These are phyloP conservation scores for Centruroides sculpturatus DNA, from an alignment of 1,140 invertebrate genomes.

Conservation along the genomic window DNA sequence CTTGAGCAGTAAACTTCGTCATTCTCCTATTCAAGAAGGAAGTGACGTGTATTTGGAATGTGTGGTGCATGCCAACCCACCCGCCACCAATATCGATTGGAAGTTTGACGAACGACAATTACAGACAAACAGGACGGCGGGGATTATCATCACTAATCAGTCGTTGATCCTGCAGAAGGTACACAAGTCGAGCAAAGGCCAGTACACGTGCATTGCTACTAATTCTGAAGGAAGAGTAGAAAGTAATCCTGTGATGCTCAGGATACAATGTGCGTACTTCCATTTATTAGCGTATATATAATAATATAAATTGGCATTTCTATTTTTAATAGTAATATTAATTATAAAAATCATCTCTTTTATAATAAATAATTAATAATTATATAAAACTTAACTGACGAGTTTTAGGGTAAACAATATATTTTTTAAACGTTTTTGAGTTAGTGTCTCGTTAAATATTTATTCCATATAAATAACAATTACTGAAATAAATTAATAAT, in stretches of 20 bases:
- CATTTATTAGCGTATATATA: no score
- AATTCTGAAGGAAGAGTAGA: slow-evolving; percentile 8
- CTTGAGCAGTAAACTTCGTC: background rate
- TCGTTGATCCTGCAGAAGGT: slow-evolving; percentile 7
- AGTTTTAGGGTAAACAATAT: no score
- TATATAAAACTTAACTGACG: no score
- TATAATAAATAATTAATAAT: no score
- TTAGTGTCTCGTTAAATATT: no score
- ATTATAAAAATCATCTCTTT: no score
- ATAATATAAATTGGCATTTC: no score
- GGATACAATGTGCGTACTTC: slow-evolving; percentile 38
- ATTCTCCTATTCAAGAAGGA: slow-evolving; percentile 52
- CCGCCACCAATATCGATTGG: slow-evolving; percentile 15
- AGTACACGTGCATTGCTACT: slow-evolving; percentile 6
- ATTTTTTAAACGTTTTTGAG: no score
- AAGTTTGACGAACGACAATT: slow-evolving; percentile 7
- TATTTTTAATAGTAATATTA: no score
- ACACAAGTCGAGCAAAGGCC: slow-evolving; percentile 6
- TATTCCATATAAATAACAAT: no score
- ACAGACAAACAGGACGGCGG: background rate
- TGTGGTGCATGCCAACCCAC: slow-evolving; percentile 16
- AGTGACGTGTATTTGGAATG: slow-evolving; percentile 66
- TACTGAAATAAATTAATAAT: no score
- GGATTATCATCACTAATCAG: slow-evolving; percentile 1
- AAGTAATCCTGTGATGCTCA: slow-evolving; percentile 7